Conservation (phyloP, 2,888 invertebrate species). For the Trichogramma dendrolimi region DNA sequence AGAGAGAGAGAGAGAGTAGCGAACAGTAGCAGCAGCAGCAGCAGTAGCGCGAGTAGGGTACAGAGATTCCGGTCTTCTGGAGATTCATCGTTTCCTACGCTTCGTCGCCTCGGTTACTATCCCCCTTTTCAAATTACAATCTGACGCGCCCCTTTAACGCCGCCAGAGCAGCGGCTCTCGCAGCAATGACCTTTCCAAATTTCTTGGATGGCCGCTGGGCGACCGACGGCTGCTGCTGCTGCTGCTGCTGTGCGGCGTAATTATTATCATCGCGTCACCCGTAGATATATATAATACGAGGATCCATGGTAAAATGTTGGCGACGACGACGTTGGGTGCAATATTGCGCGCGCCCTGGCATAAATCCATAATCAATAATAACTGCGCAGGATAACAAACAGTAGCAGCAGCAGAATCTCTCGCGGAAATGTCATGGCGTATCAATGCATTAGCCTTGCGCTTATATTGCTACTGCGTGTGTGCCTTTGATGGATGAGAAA, state of each 20-base stretch:
- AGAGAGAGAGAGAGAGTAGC: conserved; percentile 46
- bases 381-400: conserved; percentile 22
- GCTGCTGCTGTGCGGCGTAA: too few relatives aligned
- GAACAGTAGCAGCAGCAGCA: conserved; percentile 50
- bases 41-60: conserved; percentile 46
- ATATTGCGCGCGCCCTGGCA: conserved; percentile 6
- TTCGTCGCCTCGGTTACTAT: conserved; percentile 7
- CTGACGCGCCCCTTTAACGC: too few relatives aligned
- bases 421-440: conserved; percentile 24
- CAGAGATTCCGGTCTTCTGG: conserved; percentile 34
- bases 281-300: too few relatives aligned
- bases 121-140: too few relatives aligned
- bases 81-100: conserved; percentile 45
- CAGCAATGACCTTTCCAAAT: too few relatives aligned
- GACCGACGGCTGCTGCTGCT: too few relatives aligned
- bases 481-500: conserved; percentile 31
- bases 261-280: too few relatives aligned
- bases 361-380: conserved; percentile 30
- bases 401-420: neutral
- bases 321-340: too few relatives aligned
- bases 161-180: too few relatives aligned
- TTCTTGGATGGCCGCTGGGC: too few relatives aligned
- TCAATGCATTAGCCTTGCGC: conserved; percentile 12
- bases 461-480: too few relatives aligned
- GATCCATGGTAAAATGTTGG: too few relatives aligned